Base-by-base conservation (phyloP, 2,888 invertebrate species). In the Limenitis camilla region DNA sequence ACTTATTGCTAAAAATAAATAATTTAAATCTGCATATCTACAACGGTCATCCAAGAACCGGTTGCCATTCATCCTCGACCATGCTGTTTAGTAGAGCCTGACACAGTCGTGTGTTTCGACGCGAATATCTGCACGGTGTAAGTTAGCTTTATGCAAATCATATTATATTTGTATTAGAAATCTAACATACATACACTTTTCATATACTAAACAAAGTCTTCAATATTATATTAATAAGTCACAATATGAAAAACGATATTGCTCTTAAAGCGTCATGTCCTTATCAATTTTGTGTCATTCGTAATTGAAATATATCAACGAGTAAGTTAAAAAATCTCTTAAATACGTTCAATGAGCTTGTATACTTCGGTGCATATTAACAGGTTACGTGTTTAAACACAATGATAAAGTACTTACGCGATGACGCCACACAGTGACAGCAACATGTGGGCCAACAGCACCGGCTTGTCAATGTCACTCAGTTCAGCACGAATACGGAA, bases 401-500 rank as follows among this genome's bases (percentile, higher is more conserved):
- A 48, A 40, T 52, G 33, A 40, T 11, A 28, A 33, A 41, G 35
- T 72, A 77, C 76, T 77, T 68, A 77, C 75, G 67, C 68, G 65
- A 48, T 10, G 46, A 55, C 44, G 11, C 41, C 45, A 62, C 59
- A n/a, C n/a, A n/a, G n/a, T n/a, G n/a, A 62, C 63, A 69, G 78
- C 78, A 76, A 77, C 79, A 76, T 76, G 78, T 79, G 62, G 59
- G 53, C 51, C 55, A 52, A 39, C 49, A 52, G 42, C 49, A 49
- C 52, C 41, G 51, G 32, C 48, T 30, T 49, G 50, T 57, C 55
- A 50, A 55, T 47, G 53, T 50, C 53, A 45, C 48, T 50, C 50
- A 28, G 38, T 72, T 69, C 82, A 78, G 75, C 79, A 82, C 78
- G 66, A 63, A 66, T 71, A 76, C 84, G 80, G 35, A 36, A 36